Base-by-base conservation (phyloP, 1,140 invertebrate genomes). In the Streblospio benedicti region DNA sequence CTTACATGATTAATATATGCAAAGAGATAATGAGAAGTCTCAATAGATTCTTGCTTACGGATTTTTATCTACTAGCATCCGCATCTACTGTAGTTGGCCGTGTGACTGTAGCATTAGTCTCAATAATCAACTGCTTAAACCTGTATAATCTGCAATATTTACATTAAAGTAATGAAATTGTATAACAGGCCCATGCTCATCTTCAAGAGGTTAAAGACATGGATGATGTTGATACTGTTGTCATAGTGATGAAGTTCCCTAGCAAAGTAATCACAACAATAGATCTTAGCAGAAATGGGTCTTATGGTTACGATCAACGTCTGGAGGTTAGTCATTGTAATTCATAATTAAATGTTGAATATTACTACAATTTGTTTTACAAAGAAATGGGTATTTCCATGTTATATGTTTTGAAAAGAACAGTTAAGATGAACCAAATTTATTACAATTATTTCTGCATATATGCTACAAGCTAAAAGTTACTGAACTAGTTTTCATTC, bases 301-400 rank as follows among this genome's bases (percentile, higher is more conserved):
- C 69, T 1, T 86, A 84, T 61, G 86, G 86, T 1, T 87, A 88
- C 61, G 86, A 88, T 62, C 86, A 87, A 67, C 78, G 86, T 58
- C 65, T 86, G 0, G 86, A 87, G 73, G 85, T 83, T 60, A 57
- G 57, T 41, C 16, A 55, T 28, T 23, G 49, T 14, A n/a, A n/a
- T n/a, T n/a, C n/a, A 23, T 14, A 6, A 38, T 28, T n/a, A 23
- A 52, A 25, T 9, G 16, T n/a, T 57, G 5, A 41, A 33, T 25
- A 32, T n/a, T 23, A 9, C 25, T 5, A 63, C n/a, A 31, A 2
- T 35, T 12, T 20, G 4, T 16, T 30, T 28, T 27, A 14, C 43
- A 4, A 1, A 14, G 20, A 18, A 18, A 43, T 6, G 14, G 6
- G 45, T 20, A 16, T 2, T 18, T 20, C 3, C 55, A n/a, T 38